phyloP scores from a whole-genome alignment of 2,113 vertebrate species.

The Rattus norvegicus region GRCr8 NC_086028.1:16210001-16210500 shows the following conservation, averaged over 20 bases:
- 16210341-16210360: background rate
- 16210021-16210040: background rate
- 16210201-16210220: background rate
- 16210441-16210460: background rate
- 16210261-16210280: background rate
- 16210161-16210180: background rate
- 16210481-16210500: background rate
- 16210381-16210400: background rate
- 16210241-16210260: background rate
- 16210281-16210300: no score
- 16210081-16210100: background rate
- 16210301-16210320: background rate
- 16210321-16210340: background rate
- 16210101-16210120: background rate
- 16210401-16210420: background rate
- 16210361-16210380: background rate
- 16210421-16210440: background rate
- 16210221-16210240: background rate
- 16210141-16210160: background rate
- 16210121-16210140: background rate
- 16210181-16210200: background rate
- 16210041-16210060: background rate
- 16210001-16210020: background rate
- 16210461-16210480: background rate
- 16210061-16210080: background rate